Evolutionary conservation across 2,888 invertebrate genomes (phyloP), one percentile per base, ranked within the genome.

Genomic region (Rhagonycha lutea): DNA sequence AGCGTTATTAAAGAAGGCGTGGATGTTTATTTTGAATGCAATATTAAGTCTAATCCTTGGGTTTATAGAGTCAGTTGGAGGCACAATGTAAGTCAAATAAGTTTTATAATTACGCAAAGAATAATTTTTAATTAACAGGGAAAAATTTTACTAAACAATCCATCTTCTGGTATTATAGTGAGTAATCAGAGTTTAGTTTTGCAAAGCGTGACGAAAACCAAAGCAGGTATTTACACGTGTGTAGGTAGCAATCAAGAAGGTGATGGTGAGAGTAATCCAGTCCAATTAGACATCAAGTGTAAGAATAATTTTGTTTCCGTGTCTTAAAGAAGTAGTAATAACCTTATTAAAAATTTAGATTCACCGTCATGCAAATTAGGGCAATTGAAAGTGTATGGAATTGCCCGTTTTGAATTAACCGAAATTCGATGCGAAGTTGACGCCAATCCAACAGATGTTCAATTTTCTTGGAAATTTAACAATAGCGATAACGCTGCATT

Each of bases 21-120:
- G 77, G 96, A 96, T 86, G 96, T 96, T 11, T 96, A 96, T 89
- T 96, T 96, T 86, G 96, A 96, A 86, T 96, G 96, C 89, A 95
- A 93, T 87, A 95, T 96, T 83, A 94, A 94, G 86, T 94, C 96
- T 23, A 96, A 96, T 88, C 96, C 96, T 0, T 94, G 93, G 92
- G 92, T 94, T 72, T 92, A 92, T 86, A 92, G 92, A 90, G 93
- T 94, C 83, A 92, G 92, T 84, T 94, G 94, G 94, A 90, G 91
- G 83, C 93, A 94, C 85, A 93, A 94, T 86, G 94, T 94, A 88
- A 92, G 92, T 90, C 79, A 61, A 68, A 68, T 68, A 76, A 70
- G 61, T 67, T 29, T 23, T 28, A 73, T 61, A 73, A 73, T 61
- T 73, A 29, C 61, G 68, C 61, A 12, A 68, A 69, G 26, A 47